Evolutionary conservation across 1,140 invertebrate genomes (phyloP), one percentile per base, ranked within the genome.

Genomic region (Spodoptera litura): DNA sequence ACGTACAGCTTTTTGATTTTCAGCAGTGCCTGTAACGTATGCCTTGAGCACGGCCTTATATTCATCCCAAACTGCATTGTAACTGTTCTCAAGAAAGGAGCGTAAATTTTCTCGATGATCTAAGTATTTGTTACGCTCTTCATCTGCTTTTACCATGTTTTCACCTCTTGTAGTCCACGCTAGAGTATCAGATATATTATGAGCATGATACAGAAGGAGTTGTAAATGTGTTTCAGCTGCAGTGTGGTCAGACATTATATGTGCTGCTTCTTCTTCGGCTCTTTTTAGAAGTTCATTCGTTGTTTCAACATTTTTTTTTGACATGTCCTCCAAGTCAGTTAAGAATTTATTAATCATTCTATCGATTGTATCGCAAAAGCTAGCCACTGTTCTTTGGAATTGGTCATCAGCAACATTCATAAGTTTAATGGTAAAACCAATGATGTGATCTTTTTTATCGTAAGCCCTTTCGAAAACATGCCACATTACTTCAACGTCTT

Each of bases 401-500:
- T 94, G 93, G 52, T 93, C 90, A 78, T 94, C 91, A 20, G 92
- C 92, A 20, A 88, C 66, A 13, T 92, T 78, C 78, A 90, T 92
- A 4, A 94, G 75, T 59, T 89, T 87, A 73, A 91, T 88, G 13
- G 83, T 89, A 55, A 88, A 83, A 25, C 79, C 86, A 10, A 94
- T 91, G 15, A 90, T 78, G 70, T 93, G 81, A 58, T 94, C 88
- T 85, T 93, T 94, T 82, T 94, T 94, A 44, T 94, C 91, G 12
- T 81, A 91, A 3, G 79, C 81, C 71, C 93, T 83, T 86, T 94
- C 93, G 73, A 94, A 94, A 15, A 84, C 85, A 74, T 93, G 88
- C 90, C 92, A 93, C 87, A 93, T 87, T 4, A 93, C 86, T 86
- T 94, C 88, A 13, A 94, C 89, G 25, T 94, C 92, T 80, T 93